Percentiles rank a stretch among this genome's conserved stretches.
These are phyloP conservation scores for Pterocles burchelli DNA, from an alignment of 2,113 vertebrate species.

Conservation along the genomic window DNA sequence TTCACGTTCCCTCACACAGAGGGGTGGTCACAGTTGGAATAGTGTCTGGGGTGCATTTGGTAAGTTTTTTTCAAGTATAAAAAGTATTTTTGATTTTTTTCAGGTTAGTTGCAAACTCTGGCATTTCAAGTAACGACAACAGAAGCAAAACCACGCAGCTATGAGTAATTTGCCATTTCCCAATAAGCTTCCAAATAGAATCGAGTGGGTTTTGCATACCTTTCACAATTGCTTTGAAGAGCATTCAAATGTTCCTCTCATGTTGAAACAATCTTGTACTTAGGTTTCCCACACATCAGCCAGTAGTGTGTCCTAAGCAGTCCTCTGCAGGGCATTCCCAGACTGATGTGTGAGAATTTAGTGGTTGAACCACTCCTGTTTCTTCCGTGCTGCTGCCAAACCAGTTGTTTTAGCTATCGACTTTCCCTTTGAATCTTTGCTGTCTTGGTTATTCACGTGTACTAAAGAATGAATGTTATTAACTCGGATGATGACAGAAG, in stretches of 20 bases:
- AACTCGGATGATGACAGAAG: not conserved
- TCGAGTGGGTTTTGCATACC: not conserved
- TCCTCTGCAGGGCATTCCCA: constrained; percentile 61
- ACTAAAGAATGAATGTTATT: constrained; percentile 46
- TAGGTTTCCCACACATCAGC: constrained; percentile 33
- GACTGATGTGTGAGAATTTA: constrained; percentile 23
- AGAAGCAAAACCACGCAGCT: not conserved
- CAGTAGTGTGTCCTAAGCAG: not conserved
- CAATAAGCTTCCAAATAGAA: constrained; percentile 34
- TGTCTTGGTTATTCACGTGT: constrained; percentile 1
- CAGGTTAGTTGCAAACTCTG: not conserved
- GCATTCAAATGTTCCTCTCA: constrained; percentile 14
- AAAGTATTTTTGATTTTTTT: not conserved
- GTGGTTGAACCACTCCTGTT: constrained; percentile 41
- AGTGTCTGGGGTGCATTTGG: not conserved
- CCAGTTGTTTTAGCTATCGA: constrained; percentile 53
- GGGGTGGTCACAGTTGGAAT: not conserved
- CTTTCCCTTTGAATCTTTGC: constrained; percentile 57
- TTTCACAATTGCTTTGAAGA: constrained; percentile 61
- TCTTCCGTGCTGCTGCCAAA: constrained; percentile 30
- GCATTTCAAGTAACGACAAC: not conserved
- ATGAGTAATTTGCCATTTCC: constrained; percentile 61
- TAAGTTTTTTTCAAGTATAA: not conserved
- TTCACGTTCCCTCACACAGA: not conserved
- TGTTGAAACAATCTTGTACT: constrained; percentile 29